A percentile compares a stretch with the other conserved stretches of the same genome.
phyloP scores from a whole-genome alignment of 2,797 vertebrate species.

The Alosa sapidissima region DNA sequence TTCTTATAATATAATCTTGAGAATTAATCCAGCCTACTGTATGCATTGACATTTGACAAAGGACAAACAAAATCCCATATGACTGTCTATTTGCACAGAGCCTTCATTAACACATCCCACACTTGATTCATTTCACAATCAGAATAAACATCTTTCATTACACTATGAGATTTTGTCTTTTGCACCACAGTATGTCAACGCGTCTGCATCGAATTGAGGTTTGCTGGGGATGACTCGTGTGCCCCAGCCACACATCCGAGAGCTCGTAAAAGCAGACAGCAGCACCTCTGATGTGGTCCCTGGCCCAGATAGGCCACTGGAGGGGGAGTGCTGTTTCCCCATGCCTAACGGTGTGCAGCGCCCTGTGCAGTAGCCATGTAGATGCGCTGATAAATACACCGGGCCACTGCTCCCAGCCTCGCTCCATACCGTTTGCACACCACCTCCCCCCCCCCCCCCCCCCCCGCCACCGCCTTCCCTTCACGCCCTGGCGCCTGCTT shows the following conservation, averaged over 20 bases:
- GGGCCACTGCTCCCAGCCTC: slow-evolving; percentile 69
- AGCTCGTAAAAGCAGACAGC: slow-evolving; percentile 21
- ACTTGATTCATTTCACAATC: slow-evolving; percentile 6
- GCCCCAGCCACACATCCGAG: neutral
- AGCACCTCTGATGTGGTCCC: slow-evolving; percentile 19
- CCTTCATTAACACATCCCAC: neutral
- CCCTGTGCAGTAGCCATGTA: slow-evolving; percentile 72
- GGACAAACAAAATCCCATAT: slow-evolving; percentile 15
- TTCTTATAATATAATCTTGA: slow-evolving; percentile 16
- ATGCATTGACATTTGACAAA: slow-evolving; percentile 24
- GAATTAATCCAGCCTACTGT: neutral
- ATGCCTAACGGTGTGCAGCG: slow-evolving; percentile 73
- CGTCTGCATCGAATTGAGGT: neutral
- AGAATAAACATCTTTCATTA: neutral
- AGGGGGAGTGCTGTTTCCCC: slow-evolving; percentile 65
- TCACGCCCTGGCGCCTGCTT: slow-evolving; percentile 20
- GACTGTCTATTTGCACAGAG: neutral
- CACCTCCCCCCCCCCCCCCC: neutral
- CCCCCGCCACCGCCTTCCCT: neutral
- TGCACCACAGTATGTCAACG: neutral
- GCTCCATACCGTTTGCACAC: slow-evolving; percentile 53
- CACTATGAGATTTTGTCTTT: neutral
- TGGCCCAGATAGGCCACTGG: slow-evolving; percentile 21
- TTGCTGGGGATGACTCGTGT: neutral
- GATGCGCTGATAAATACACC: slow-evolving; percentile 69